Conservation (phyloP, 2,113 vertebrate genomes). For the Anhinga rufa region DNA sequence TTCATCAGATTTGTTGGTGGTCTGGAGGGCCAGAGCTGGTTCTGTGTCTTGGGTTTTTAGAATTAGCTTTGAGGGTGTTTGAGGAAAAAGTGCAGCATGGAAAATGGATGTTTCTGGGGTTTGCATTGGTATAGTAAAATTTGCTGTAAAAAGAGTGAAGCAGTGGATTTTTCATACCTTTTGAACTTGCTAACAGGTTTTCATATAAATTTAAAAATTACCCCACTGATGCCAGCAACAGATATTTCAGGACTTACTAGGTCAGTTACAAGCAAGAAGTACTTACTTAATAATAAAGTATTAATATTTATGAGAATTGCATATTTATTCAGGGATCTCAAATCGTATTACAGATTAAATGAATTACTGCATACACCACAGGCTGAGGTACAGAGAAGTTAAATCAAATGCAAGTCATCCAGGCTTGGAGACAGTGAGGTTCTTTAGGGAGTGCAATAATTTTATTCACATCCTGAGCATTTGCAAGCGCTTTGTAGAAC, state of each 20-base stretch:
- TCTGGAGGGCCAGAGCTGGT: background rate
- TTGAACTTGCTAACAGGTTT: constrained; percentile 30
- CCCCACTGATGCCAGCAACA: background rate
- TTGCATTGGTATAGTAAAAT: background rate
- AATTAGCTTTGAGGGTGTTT: background rate
- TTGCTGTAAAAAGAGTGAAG: background rate
- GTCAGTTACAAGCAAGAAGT: constrained; percentile 35
- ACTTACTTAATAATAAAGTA: constrained; percentile 60
- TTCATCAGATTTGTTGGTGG: background rate
- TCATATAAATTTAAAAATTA: constrained; percentile 32
- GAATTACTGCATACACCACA: background rate
- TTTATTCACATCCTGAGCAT: background rate
- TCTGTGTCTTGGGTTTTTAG: background rate
- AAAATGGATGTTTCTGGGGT: constrained; percentile 5
- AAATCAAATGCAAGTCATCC: background rate
- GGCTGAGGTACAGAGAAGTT: constrained; percentile 1
- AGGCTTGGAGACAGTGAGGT: background rate
- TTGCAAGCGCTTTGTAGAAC: background rate
- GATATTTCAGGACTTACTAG: constrained; percentile 13
- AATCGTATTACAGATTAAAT: constrained; percentile 29
- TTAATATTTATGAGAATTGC: constrained; percentile 49
- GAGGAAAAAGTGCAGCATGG: background rate
- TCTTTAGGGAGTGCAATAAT: background rate
- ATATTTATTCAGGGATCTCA: constrained; percentile 53
- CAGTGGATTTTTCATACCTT: background rate